Conservation (phyloP, 2,888 invertebrate genomes). For the Perizoma affinitatum region DNA sequence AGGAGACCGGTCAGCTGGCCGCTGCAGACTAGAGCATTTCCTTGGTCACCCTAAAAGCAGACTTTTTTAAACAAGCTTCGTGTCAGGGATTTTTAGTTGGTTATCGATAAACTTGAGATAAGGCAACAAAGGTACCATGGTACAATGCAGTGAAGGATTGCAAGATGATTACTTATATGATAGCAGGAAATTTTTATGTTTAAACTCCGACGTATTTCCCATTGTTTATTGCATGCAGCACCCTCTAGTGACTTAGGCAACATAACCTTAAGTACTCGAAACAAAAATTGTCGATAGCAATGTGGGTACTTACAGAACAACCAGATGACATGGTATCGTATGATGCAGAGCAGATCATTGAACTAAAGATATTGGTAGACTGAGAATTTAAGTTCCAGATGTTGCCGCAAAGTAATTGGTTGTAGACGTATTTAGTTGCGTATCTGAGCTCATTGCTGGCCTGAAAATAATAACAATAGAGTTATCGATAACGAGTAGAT, state of each 20-base stretch:
- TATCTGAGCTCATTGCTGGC: constrained; percentile 47
- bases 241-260: too few species aligned
- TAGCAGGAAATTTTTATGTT: too few species aligned
- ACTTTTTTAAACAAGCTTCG: neutral
- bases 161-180: too few species aligned
- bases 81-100: too few species aligned
- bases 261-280: too few species aligned
- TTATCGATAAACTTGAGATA: too few species aligned
- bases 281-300: neutral
- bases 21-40: constrained; percentile 55
- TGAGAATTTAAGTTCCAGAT: constrained; percentile 40
- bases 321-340: constrained; percentile 52
- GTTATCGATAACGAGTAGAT: neutral
- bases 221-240: too few species aligned
- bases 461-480: constrained; percentile 42
- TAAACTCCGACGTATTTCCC: too few species aligned
- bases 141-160: too few species aligned
- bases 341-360: constrained; percentile 61
- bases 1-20: constrained; percentile 56
- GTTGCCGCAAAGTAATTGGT: constrained; percentile 46
- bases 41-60: constrained; percentile 53
- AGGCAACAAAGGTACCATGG: too few species aligned
- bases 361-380: constrained; percentile 47
- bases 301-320: constrained; percentile 54
- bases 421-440: constrained; percentile 55